Percentiles rank a stretch among this genome's conserved stretches.
Conservation (phyloP, 2,888 invertebrate species). For the Tinea pellionella region DNA sequence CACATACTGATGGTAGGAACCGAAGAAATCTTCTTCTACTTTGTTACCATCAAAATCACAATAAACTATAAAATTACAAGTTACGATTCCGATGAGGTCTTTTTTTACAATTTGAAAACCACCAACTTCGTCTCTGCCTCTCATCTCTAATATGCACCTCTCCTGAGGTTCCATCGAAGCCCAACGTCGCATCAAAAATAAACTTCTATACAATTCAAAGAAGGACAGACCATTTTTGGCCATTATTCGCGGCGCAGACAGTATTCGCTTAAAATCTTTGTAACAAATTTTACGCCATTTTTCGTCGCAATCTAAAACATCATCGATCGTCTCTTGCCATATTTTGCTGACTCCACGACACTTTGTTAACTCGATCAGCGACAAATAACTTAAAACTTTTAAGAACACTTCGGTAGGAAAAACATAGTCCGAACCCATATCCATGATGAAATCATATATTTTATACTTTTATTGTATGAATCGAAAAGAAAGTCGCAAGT, state of each 20-base stretch:
- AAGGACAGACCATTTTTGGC: neutral
- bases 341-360: neutral
- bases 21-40: neutral
- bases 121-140: neutral
- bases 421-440: neutral
- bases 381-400: neutral
- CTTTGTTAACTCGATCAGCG: neutral
- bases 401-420: neutral
- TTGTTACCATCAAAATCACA: neutral
- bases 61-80: neutral
- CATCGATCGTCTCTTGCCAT: neutral
- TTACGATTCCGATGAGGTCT: neutral
- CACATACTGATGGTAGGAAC: neutral
- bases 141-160: neutral
- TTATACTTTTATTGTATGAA: no score
- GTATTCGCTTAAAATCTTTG: neutral
- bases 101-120: neutral
- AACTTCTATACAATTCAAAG: neutral
- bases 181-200: neutral
- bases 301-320: neutral
- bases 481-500: no score
- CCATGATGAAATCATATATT: neutral
- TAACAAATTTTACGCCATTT: neutral
- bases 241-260: neutral
- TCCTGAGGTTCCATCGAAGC: neutral